phyloP scores from a whole-genome alignment of 2,888 invertebrate genomes.

The Liposcelis brunnea region DNA sequence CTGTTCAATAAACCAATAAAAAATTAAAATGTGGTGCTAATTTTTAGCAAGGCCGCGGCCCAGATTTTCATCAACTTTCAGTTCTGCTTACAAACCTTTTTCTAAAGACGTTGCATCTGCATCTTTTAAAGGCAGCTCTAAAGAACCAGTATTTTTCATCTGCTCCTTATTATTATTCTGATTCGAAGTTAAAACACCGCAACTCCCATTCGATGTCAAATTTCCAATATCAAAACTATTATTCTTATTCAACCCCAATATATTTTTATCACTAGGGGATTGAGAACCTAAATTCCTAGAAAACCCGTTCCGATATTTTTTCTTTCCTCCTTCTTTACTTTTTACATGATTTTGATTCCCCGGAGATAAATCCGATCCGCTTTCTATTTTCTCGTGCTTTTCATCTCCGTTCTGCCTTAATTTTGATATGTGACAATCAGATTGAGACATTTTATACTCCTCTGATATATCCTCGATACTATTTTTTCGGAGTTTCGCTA shows the following conservation, averaged over 20 bases:
- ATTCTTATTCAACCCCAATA: neutral
- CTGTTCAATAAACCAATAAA: neutral
- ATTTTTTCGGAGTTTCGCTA: too few species aligned
- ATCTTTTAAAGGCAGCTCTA: constrained; percentile 7
- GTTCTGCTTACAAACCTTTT: constrained; percentile 1
- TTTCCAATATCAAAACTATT: neutral
- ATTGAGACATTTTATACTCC: too few species aligned
- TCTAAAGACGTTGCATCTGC: neutral
- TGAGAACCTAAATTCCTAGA: neutral
- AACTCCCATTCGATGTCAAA: constrained; percentile 1
- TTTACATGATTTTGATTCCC: too few species aligned
- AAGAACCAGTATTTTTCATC: constrained; percentile 3
- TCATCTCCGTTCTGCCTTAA: too few species aligned
- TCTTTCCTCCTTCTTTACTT: neutral
- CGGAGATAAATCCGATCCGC: too few species aligned
- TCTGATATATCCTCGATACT: too few species aligned
- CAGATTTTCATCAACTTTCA: neutral
- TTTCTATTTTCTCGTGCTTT: too few species aligned
- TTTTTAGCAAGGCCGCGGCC: neutral
- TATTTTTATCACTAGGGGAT: neutral
- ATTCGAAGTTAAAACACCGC: constrained; percentile 1
- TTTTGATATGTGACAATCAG: too few species aligned
- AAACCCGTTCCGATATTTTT: neutral
- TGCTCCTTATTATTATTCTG: neutral
- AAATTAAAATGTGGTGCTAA: neutral